Percentiles rank a stretch among this genome's conserved stretches.
These are phyloP conservation scores for Saguinus oedipus DNA, from an alignment of 2,797 vertebrate species.

Conservation along the genomic window DNA sequence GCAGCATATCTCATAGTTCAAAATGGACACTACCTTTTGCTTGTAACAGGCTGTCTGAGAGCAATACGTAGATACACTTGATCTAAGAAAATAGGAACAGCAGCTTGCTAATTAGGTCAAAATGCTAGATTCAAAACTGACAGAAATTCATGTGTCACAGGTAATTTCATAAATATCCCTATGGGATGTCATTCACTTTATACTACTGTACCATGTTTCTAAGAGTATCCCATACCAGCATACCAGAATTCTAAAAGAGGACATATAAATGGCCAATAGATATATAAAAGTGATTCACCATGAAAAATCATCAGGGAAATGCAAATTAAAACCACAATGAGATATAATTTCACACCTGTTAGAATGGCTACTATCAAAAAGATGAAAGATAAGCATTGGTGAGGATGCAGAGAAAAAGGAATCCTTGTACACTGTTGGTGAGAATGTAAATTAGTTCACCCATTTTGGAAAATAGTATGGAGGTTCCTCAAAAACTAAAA, in stretches of 20 bases:
- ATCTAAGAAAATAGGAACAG: background rate
- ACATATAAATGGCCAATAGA: background rate
- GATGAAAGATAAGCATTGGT: background rate
- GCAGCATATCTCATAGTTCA: background rate
- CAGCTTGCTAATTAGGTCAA: background rate
- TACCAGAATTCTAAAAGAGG: background rate
- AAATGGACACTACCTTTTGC: background rate
- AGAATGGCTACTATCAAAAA: background rate
- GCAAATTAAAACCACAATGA: background rate
- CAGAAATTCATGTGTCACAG: background rate
- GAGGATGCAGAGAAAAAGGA: background rate
- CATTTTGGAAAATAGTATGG: background rate
- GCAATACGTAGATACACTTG: background rate
- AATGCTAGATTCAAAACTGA: background rate
- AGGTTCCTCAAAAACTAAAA: background rate
- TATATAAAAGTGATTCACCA: background rate
- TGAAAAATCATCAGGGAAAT: background rate
- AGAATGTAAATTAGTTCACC: background rate
- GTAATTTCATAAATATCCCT: background rate
- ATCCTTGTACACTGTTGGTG: background rate
- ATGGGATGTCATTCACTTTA: background rate
- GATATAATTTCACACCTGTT: background rate
- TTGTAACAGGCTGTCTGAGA: background rate
- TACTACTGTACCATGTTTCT: background rate
- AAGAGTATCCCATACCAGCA: background rate